Evolutionary conservation across 1,140 invertebrate genomes (phyloP).

Genomic region (Drosophila athabasca): DNA sequence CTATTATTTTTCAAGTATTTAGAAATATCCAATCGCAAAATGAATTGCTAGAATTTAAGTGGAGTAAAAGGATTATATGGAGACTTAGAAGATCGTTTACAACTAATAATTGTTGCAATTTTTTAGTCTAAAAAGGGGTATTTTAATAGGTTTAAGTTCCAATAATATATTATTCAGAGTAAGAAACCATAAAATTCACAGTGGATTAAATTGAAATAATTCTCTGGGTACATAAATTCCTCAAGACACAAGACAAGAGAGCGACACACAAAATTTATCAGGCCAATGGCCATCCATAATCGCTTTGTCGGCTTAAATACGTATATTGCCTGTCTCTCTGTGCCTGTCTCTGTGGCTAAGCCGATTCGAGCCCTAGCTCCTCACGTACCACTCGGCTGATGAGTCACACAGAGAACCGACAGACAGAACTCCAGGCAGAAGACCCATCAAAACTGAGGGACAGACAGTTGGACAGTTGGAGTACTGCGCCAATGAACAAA

Average conservation of each 20-base stretch:
- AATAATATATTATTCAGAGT: no score
- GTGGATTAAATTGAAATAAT: no score
- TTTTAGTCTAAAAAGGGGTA: background rate
- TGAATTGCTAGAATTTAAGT: no score
- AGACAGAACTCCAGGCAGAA: constrained; percentile 25
- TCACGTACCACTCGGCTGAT: constrained; percentile 27
- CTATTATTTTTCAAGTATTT: no score
- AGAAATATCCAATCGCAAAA: no score
- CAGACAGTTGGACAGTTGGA: constrained; percentile 20
- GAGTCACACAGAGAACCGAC: constrained; percentile 21
- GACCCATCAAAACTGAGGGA: constrained; percentile 21
- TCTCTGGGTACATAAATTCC: constrained; percentile 4
- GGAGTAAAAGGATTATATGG: no score
- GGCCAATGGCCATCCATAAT: constrained; percentile 11
- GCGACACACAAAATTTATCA: background rate
- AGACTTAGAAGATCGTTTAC: no score
- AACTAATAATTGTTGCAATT: background rate
- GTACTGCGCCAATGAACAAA: constrained; percentile 19
- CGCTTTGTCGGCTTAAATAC: constrained; percentile 16
- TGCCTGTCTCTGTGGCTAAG: background rate
- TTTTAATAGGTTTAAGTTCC: background rate
- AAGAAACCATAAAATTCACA: no score
- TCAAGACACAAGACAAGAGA: constrained; percentile 1
- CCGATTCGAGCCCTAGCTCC: constrained; percentile 23
- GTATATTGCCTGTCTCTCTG: no score